These are phyloP conservation scores for Amblyjoppa fuscipennis DNA, from an alignment of 2,888 invertebrate species.

Conservation along the genomic window DNA sequence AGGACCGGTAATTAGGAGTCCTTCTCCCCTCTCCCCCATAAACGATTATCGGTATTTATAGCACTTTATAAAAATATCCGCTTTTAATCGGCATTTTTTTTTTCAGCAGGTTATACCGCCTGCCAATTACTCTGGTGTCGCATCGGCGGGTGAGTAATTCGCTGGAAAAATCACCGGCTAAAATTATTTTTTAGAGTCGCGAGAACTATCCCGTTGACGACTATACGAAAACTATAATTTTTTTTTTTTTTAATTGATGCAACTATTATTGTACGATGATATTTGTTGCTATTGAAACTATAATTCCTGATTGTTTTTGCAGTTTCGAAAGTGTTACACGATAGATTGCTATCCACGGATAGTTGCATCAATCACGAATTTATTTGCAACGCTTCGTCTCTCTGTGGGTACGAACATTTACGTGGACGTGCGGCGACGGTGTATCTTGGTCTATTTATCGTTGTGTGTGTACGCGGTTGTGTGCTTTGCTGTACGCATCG, in stretches of 20 bases:
- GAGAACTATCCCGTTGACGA: not conserved
- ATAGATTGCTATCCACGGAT: not conserved
- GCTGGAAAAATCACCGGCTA: not conserved
- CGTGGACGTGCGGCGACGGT: not conserved
- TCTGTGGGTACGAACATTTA: not conserved
- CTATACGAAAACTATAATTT: not conserved
- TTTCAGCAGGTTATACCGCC: not conserved
- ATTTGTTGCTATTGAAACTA: too few relatives aligned
- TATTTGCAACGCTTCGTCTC: not conserved
- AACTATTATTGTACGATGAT: too few relatives aligned
- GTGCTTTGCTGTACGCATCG: not conserved
- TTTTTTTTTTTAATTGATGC: not conserved
- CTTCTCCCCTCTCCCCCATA: too few relatives aligned
- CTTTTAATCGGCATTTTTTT: not conserved
- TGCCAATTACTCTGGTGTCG: not conserved
- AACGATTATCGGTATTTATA: not conserved
- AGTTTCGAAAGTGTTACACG: not conserved
- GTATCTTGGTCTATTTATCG: not conserved
- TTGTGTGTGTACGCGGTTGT: not conserved
- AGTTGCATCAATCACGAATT: not conserved
- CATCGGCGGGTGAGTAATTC: not conserved
- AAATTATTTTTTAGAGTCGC: not conserved
- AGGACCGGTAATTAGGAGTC: too few relatives aligned
- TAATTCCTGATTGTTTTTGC: not conserved
- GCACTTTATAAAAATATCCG: not conserved